Evolutionary conservation across 2,888 invertebrate species (phyloP), one percentile per base, ranked within the genome.

Genomic region (Gisinianus flammeolus): DNA sequence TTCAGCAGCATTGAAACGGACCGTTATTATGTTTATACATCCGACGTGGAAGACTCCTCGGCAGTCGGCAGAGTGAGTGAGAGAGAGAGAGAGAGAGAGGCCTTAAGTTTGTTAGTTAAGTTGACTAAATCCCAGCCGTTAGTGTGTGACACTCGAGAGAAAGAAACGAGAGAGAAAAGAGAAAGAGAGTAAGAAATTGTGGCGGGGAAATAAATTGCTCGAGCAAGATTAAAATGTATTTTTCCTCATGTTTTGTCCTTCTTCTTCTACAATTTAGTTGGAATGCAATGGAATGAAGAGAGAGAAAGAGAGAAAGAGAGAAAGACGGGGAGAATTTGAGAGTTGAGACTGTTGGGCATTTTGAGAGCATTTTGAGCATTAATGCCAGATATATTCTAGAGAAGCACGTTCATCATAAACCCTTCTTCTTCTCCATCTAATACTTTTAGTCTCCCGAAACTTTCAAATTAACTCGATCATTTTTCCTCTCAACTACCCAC

Each of bases 201-300:
- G 70, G 31, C 31, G 69, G 35, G 72, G 72, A 72, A 72, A 72
- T 72, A 72, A 72, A 76, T 73, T 73, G 76, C 80, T 79, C 78
- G 80, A 81, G 62, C 79, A 79, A 83, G 83, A 83, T 83, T 83
- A 83, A 82, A 83, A 83, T 82, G 82, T 83, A 83, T 83, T 83
- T 83, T 83, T 83, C 83, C 77, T 54, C 52, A 44, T 72, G 52
- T 72, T 72, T 54, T 72, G 71, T 68, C 74, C 44, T 44, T 44
- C 16, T 2, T 44, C 16, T 44, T 44, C n/a, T n/a, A n/a, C n/a
- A n/a, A n/a, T 44, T 44, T 44, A 30, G 30, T 4, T 22, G 24
- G 70, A 70, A 35, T 2, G 62, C 1, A 56, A 26, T 52, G 31
- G 22, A 28, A 31, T n/a, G 30, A 10, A 52, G 72, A 72, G 30